Percentiles rank a stretch among this genome's conserved stretches.
phyloP scores from a whole-genome alignment of 2,888 invertebrate species.

The Amitus sp. region DNA sequence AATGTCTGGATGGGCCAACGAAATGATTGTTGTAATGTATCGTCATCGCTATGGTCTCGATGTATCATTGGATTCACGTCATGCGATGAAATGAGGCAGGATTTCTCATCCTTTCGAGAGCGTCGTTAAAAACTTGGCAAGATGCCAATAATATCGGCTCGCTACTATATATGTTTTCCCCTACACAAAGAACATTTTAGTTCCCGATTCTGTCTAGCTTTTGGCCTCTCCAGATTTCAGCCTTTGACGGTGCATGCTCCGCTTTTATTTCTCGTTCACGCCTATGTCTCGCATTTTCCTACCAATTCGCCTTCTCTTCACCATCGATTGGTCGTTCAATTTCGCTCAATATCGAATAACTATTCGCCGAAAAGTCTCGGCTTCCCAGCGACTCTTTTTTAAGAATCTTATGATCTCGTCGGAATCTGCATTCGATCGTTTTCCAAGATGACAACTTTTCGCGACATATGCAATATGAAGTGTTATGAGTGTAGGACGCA shows the following conservation, averaged over 20 bases:
- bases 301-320: constrained; percentile 14
- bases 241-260: constrained; percentile 42
- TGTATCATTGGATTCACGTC: constrained; percentile 54
- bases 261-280: constrained; percentile 62
- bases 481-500: too few relatives aligned
- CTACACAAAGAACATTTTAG: constrained; percentile 40
- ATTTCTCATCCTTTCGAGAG: constrained; percentile 61
- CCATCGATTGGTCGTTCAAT: constrained; percentile 8
- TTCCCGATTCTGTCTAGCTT: constrained; percentile 44
- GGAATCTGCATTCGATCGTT: too few relatives aligned
- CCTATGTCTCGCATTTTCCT: constrained; percentile 46
- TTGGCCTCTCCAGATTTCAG: constrained; percentile 28
- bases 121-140: constrained; percentile 64
- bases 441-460: too few relatives aligned
- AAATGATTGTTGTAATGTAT: constrained; percentile 62
- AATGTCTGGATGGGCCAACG: constrained; percentile 42
- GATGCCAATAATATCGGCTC: constrained; percentile 64
- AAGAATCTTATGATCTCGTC: too few relatives aligned
- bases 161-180: constrained; percentile 56
- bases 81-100: constrained; percentile 56
- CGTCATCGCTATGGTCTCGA: constrained; percentile 57
- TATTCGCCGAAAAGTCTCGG: too few relatives aligned
- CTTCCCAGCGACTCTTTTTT: too few relatives aligned
- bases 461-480: too few relatives aligned
- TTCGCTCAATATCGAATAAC: constrained; percentile 45